Conservation (phyloP, 1,140 invertebrate genomes). For the Apocrypta bakeri region DNA sequence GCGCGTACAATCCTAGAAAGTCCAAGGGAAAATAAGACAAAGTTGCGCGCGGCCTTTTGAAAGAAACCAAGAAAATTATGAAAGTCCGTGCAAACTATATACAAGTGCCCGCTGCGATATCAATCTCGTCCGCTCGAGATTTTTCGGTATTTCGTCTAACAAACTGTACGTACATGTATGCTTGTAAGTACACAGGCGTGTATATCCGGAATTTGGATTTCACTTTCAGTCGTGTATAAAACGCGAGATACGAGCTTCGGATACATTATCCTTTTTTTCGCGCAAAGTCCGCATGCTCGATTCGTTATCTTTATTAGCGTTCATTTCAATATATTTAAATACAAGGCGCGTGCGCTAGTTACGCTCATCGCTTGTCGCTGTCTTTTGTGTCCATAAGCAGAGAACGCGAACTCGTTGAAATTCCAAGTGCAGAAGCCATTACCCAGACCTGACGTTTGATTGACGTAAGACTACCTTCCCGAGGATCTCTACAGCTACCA, state of each 20-base stretch:
- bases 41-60: background rate
- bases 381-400: background rate
- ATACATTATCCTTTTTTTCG: background rate
- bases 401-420: constrained; percentile 1
- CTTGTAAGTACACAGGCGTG: no score
- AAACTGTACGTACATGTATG: background rate
- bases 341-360: background rate
- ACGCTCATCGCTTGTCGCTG: background rate
- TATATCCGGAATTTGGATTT: background rate
- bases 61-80: background rate
- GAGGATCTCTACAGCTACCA: background rate
- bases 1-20: background rate
- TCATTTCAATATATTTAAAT: constrained; percentile 36
- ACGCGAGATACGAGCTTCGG: background rate
- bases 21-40: constrained; percentile 12
- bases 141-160: constrained; percentile 6
- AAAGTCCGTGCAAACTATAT: background rate
- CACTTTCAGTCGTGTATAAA: constrained; percentile 20
- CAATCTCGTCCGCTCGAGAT: background rate
- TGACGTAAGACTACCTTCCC: constrained; percentile 17
- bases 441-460: constrained; percentile 28
- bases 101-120: background rate
- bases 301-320: constrained; percentile 45
- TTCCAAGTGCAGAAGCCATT: constrained; percentile 24
- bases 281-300: background rate